Conservation (phyloP, 2,113 vertebrate species). For the Piliocolobus tephrosceles region DNA sequence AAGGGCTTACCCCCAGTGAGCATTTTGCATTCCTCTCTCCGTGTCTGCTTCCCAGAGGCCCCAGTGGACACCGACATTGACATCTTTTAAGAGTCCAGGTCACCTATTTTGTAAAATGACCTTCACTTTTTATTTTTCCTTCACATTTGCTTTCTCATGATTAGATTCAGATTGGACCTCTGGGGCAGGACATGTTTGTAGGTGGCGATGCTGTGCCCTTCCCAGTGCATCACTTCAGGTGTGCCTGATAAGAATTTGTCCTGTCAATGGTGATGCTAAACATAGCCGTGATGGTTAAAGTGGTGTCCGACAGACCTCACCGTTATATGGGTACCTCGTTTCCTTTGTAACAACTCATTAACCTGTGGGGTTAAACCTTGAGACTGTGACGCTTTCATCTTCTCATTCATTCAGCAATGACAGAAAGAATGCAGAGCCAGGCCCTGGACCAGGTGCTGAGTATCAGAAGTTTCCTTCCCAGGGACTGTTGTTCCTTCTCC, state of each 20-base stretch:
- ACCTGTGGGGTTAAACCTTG: neutral
- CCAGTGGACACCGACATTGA: too few species aligned
- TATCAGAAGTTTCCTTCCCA: neutral
- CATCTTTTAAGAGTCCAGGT: neutral
- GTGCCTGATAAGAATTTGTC: fast-evolving
- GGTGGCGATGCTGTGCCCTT: neutral
- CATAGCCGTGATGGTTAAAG: too few species aligned
- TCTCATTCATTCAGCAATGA: neutral
- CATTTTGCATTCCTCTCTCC: neutral
- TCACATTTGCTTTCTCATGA: neutral
- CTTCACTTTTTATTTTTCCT: neutral
- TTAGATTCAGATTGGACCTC: neutral
- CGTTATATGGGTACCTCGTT: neutral
- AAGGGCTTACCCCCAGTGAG: neutral
- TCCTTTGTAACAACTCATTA: neutral
- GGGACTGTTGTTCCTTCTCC: fast-evolving
- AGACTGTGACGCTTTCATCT: neutral
- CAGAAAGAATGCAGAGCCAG: neutral
- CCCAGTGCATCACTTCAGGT: too few species aligned
- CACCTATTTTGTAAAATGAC: neutral
- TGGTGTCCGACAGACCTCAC: too few species aligned
- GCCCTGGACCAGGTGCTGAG: neutral
- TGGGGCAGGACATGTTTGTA: neutral
- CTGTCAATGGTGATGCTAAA: neutral
- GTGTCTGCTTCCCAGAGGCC: neutral